phyloP scores from a whole-genome alignment of 2,797 vertebrate species.

The Propithecus perrieri region DNA sequence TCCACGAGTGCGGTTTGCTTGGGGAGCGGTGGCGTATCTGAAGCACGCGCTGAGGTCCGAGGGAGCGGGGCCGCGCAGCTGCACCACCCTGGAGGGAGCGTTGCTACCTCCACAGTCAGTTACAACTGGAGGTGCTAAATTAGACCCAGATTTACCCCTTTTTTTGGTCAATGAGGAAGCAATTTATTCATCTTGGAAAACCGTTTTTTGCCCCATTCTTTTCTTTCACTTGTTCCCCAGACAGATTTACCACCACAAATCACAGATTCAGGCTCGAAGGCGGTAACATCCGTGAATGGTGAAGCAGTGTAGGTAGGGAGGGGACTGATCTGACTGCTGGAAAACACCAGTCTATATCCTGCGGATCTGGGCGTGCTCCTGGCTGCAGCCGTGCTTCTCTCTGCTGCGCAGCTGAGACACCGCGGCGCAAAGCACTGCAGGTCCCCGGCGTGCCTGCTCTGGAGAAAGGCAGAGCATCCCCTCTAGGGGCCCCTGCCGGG shows the following conservation, averaged over 20 bases:
- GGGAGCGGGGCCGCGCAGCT: slow-evolving; percentile 74
- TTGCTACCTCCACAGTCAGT: slow-evolving; percentile 77
- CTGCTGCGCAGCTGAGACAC: background rate
- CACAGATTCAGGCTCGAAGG: background rate
- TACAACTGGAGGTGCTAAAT: slow-evolving; percentile 79
- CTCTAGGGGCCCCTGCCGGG: background rate
- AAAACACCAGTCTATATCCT: background rate
- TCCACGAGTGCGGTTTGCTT: slow-evolving; percentile 52
- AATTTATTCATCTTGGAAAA: slow-evolving; percentile 82
- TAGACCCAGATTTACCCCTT: slow-evolving; percentile 78
- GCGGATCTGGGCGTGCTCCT: background rate
- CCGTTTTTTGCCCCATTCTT: background rate
- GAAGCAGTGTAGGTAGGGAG: background rate
- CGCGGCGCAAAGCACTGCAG: background rate
- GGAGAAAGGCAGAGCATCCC: background rate
- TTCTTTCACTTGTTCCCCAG: background rate
- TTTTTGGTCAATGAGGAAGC: slow-evolving; percentile 52
- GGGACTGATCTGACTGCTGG: background rate
- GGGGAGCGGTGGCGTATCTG: slow-evolving; percentile 70
- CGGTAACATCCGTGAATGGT: background rate
- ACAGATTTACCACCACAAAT: background rate
- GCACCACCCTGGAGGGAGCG: slow-evolving; percentile 63
- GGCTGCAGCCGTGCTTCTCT: background rate
- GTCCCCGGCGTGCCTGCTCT: fast-evolving
- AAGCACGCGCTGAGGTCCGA: slow-evolving; percentile 76